A percentile compares a stretch with the other conserved stretches of the same genome.
Conservation (phyloP, 1,140 invertebrate species). For the Centruroides vittatus region DNA sequence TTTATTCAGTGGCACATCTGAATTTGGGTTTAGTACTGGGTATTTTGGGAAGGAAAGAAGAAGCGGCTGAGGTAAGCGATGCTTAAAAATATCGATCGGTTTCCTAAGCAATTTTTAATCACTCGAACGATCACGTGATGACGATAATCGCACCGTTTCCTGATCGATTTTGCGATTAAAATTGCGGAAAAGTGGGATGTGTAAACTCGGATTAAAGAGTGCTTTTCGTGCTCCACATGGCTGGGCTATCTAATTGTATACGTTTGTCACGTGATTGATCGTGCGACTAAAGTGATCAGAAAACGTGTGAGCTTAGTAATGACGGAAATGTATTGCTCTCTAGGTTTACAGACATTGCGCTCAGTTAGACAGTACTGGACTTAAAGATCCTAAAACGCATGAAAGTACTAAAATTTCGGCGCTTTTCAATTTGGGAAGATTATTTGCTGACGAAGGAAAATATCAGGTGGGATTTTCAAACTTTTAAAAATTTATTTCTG, state of each 20-base stretch:
- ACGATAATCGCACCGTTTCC: neutral
- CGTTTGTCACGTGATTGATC: too few relatives aligned
- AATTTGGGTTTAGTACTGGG: conserved; percentile 80
- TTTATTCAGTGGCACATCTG: conserved; percentile 77
- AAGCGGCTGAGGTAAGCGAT: conserved; percentile 51
- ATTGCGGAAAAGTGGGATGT: too few relatives aligned
- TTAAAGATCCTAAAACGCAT: conserved; percentile 79
- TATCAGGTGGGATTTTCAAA: conserved; percentile 29
- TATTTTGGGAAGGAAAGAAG: conserved; percentile 58
- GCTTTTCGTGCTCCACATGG: too few relatives aligned
- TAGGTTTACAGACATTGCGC: conserved; percentile 59
- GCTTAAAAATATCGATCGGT: too few relatives aligned
- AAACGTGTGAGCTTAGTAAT: neutral
- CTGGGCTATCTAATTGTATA: too few relatives aligned
- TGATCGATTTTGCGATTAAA: too few relatives aligned
- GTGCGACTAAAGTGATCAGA: neutral
- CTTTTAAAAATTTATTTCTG: too few relatives aligned
- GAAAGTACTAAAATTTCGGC: conserved; percentile 79
- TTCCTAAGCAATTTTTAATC: neutral
- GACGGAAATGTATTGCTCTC: neutral
- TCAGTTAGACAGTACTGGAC: conserved; percentile 62
- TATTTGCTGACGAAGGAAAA: conserved; percentile 73
- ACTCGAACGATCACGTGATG: neutral
- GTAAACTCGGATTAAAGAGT: too few relatives aligned
- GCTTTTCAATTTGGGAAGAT: conserved; percentile 72